Base-by-base conservation (phyloP, 1,140 invertebrate species). In the Drosophila willistoni region DNA sequence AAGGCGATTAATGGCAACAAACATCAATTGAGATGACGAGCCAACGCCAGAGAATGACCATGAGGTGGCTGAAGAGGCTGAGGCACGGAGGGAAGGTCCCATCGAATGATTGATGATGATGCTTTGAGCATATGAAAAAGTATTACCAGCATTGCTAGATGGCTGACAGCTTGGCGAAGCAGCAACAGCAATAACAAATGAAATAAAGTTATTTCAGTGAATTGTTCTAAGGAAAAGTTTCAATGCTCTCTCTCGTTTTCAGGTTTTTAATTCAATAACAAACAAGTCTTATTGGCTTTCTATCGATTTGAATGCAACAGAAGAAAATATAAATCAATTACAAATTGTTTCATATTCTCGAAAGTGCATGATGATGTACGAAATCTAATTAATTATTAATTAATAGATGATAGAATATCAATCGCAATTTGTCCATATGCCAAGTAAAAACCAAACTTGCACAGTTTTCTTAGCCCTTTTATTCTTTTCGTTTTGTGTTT, bases 61-160 rank as follows among this genome's bases (percentile, higher is more conserved):
- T 6, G 9, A 51, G 17, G 10, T 9, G 9, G 44, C 7, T 5
- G 33, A 33, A 55, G 36, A 42, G 17, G 44, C 7, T 6, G 33
- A 33, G 44, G 36, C 36, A 68, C 14, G 36, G 66, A 71, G 36
- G 14, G 63, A 17, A 33, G 10, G n/a, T n/a, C 17, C n/a, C 36
- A 17, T 57, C 56, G 14, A 71, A 67, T 77, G 74, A 77, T 77
- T 77, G 68, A 77, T 77, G 68, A 77, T 77, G 75, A 77, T 77
- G 65, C 55, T 61, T 56, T 56, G 47, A 77, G 74, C 51, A 51
- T 62, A 25, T 67, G 29, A 67, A 71, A 77, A 77, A 77, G 74
- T 77, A 77, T 77, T 77, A 29, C 25, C 61, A 77, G 64, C 66
- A 65, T 34, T 47, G 1, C 36, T 10, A 44, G 22, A 62, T 55